Percentiles rank a stretch among this genome's conserved stretches.
Evolutionary conservation across 2,888 invertebrate species (phyloP).

Genomic region (Byasa hedistus): DNA sequence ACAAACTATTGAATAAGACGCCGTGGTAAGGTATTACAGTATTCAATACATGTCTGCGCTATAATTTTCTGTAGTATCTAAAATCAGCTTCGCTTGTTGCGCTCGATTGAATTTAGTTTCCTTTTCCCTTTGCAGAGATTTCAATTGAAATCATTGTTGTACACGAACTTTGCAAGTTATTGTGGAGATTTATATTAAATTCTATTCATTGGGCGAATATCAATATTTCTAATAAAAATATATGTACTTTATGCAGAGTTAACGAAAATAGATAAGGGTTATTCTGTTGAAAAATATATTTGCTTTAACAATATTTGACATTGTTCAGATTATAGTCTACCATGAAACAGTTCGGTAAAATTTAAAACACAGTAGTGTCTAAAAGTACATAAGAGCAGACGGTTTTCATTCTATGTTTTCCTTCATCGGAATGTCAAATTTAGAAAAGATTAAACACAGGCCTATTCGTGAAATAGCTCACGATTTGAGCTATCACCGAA

Average conservation of each 20-base stretch:
- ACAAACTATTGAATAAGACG: conserved; percentile 20
- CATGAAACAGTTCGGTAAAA: no score
- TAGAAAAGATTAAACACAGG: no score
- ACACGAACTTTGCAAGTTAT: conserved; percentile 27
- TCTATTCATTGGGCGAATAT: conserved; percentile 8
- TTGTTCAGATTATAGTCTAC: neutral
- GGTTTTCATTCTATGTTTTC: no score
- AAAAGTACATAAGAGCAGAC: no score
- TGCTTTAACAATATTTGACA: neutral
- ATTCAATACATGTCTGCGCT: conserved; percentile 29
- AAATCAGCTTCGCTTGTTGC: conserved; percentile 31
- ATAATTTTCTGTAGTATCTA: conserved; percentile 31
- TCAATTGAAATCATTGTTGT: conserved; percentile 31
- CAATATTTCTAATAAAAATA: neutral
- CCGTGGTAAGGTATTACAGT: conserved; percentile 12
- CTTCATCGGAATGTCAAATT: no score
- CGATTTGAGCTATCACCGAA: no score
- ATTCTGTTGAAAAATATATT: neutral
- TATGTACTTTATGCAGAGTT: neutral
- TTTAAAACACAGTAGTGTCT: no score
- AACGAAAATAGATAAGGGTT: neutral
- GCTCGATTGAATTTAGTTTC: conserved; percentile 30
- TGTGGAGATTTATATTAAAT: conserved; percentile 26
- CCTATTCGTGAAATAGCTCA: no score
- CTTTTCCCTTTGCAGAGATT: conserved; percentile 29